A percentile compares a stretch with the other conserved stretches of the same genome.
Conservation (phyloP, 2,797 vertebrate species). For the Acanthiza pusilla region DNA sequence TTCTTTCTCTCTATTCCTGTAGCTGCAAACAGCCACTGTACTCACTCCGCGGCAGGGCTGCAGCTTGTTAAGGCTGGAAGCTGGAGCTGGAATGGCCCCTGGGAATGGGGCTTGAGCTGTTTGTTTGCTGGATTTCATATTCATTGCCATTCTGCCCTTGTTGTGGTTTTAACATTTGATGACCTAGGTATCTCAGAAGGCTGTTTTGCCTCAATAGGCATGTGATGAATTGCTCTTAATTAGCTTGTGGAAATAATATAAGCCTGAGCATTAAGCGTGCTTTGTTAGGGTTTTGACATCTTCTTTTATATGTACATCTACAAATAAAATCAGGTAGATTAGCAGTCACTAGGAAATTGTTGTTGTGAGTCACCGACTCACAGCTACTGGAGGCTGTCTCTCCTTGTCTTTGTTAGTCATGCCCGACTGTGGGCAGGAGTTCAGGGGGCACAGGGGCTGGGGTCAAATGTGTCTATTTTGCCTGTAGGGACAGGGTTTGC, state of each 20-base stretch:
- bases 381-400: background rate
- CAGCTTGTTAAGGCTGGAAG: background rate
- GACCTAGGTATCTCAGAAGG: slow-evolving; percentile 36
- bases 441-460: background rate
- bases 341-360: slow-evolving; percentile 39
- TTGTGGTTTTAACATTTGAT: slow-evolving; percentile 17
- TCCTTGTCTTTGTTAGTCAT: background rate
- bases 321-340: slow-evolving; percentile 64
- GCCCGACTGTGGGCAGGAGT: background rate
- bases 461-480: background rate
- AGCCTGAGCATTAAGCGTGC: slow-evolving; percentile 22
- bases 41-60: accelerated
- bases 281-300: slow-evolving; percentile 62
- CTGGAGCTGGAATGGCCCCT: background rate
- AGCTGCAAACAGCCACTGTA: background rate
- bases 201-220: slow-evolving; percentile 41
- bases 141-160: background rate
- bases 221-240: slow-evolving; percentile 60
- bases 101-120: background rate
- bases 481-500: background rate
- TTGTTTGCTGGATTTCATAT: background rate
- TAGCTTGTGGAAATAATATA: slow-evolving; percentile 52
- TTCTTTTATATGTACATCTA: slow-evolving; percentile 40
- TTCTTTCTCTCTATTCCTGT: background rate
- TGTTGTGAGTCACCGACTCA: slow-evolving; percentile 43